Percentiles rank a stretch among this genome's conserved stretches.
These are phyloP conservation scores for Podarcis cretensis DNA, from an alignment of 2,113 vertebrate species.

Conservation along the genomic window DNA sequence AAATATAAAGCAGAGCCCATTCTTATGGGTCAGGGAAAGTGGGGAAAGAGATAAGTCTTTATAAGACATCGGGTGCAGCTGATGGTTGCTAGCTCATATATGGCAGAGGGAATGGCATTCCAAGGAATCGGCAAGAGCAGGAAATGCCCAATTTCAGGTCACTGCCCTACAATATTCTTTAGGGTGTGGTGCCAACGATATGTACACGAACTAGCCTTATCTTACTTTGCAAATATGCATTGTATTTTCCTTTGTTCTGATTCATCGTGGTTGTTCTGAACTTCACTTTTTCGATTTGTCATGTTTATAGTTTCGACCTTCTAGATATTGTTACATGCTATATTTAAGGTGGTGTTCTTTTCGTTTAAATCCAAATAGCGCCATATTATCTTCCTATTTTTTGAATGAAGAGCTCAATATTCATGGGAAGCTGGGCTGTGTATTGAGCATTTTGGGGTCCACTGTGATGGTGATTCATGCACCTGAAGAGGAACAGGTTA, in stretches of 20 bases:
- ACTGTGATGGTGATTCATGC: conserved; percentile 84
- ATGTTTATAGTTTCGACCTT: not conserved
- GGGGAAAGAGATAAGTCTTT: too few species aligned
- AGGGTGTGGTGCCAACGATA: too few species aligned
- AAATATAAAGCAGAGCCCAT: too few species aligned
- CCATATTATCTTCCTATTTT: conserved; percentile 81
- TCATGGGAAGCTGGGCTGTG: conserved; percentile 83
- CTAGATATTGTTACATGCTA: too few species aligned
- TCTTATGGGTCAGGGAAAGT: too few species aligned
- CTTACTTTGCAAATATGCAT: not conserved
- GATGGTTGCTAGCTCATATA: too few species aligned
- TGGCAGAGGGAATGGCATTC: too few species aligned
- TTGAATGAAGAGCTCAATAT: conserved; percentile 84
- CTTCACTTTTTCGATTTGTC: not conserved
- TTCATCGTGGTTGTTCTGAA: not conserved
- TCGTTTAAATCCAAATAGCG: conserved; percentile 66
- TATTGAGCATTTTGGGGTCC: conserved; percentile 81
- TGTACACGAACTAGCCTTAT: too few species aligned
- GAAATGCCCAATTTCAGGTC: too few species aligned
- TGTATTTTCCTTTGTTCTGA: not conserved
- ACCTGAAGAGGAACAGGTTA: conserved; percentile 80
- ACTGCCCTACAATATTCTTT: too few species aligned
- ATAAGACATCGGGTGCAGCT: too few species aligned
- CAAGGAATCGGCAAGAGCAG: too few species aligned
- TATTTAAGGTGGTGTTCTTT: not conserved